Evolutionary conservation across 2,113 vertebrate species (phyloP).

Genomic region (Gymnocephalus cernua): DNA sequence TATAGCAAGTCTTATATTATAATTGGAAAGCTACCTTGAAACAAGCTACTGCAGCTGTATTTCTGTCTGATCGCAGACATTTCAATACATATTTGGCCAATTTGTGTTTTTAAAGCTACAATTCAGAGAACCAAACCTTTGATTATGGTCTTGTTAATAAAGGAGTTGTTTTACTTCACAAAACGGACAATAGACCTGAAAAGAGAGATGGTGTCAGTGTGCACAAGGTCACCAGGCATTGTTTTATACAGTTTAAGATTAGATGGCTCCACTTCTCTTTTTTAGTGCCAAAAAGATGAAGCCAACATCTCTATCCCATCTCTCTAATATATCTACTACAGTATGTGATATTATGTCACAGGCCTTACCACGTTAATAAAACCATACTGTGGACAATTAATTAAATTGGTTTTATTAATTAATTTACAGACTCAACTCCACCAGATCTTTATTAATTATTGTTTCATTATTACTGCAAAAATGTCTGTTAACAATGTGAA

Average conservation of each 20-base stretch:
- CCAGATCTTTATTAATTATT: neutral
- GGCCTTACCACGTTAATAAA: neutral
- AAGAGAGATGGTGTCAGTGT: neutral
- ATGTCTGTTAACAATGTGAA: neutral
- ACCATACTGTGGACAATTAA: no score
- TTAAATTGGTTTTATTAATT: no score
- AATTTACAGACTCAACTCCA: neutral
- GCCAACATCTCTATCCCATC: no score
- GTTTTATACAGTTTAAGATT: neutral
- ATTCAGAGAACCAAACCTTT: neutral
- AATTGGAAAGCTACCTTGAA: constrained; percentile 22
- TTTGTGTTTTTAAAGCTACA: neutral
- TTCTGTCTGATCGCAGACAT: constrained; percentile 22
- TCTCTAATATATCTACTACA: no score
- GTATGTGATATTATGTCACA: neutral
- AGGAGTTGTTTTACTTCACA: neutral
- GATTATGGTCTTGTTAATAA: neutral
- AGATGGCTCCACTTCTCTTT: neutral
- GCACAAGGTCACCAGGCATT: neutral
- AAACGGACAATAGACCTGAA: neutral
- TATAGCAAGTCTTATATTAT: constrained; percentile 31
- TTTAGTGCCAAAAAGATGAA: neutral
- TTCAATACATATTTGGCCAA: constrained; percentile 16
- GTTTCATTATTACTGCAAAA: neutral
- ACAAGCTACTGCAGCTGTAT: constrained; percentile 20